Evolutionary conservation across 1,140 invertebrate species (phyloP).

Genomic region (Trichoplusia ni): DNA sequence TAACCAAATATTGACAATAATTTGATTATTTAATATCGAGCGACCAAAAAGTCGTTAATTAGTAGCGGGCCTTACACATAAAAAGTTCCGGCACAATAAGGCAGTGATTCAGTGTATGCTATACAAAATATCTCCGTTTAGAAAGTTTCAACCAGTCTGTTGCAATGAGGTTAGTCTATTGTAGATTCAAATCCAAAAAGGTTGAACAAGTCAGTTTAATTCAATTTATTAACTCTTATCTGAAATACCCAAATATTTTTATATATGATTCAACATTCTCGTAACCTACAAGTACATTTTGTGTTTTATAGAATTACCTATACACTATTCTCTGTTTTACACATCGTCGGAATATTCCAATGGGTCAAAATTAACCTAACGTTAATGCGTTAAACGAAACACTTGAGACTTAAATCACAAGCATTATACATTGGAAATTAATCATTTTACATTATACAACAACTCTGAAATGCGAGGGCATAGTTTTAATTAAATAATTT

Average conservation of each 20-base stretch:
- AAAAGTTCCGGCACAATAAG: constrained; percentile 77
- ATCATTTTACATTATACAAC: constrained; percentile 67
- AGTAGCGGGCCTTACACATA: constrained; percentile 54
- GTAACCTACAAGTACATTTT: constrained; percentile 80
- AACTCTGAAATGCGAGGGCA: constrained; percentile 78
- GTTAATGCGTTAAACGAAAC: constrained; percentile 54
- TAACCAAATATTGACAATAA: constrained; percentile 18
- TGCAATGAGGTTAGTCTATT: constrained; percentile 79
- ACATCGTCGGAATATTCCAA: constrained; percentile 74
- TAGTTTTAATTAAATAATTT: constrained; percentile 56
- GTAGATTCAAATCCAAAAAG: constrained; percentile 81
- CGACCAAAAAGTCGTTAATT: constrained; percentile 33
- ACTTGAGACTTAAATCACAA: constrained; percentile 53
- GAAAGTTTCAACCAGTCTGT: constrained; percentile 78
- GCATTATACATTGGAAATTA: constrained; percentile 58
- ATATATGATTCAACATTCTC: constrained; percentile 70
- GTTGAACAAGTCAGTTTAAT: constrained; percentile 74
- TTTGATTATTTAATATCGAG: constrained; percentile 25
- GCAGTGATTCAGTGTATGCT: constrained; percentile 80
- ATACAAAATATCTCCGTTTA: constrained; percentile 79
- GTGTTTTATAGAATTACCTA: constrained; percentile 77
- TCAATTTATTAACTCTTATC: constrained; percentile 75
- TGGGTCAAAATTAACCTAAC: constrained; percentile 75
- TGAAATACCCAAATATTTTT: constrained; percentile 73
- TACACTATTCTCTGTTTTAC: constrained; percentile 76